Conservation (phyloP, 2,888 invertebrate species). For the Villa cingulata region DNA sequence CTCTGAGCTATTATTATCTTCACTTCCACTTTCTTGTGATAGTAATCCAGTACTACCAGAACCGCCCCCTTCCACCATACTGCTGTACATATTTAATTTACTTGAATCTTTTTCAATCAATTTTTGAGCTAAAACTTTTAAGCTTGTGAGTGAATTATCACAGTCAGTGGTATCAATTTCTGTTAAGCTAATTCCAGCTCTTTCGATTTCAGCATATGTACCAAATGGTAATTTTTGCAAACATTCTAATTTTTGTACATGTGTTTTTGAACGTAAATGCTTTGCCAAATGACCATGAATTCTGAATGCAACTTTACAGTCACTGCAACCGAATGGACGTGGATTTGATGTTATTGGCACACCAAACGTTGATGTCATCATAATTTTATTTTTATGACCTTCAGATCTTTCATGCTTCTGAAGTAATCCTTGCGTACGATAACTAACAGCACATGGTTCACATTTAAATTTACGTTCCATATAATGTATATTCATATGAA, state of each 20-base stretch:
- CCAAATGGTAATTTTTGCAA: slow-evolving; percentile 87
- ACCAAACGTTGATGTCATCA: slow-evolving; percentile 73
- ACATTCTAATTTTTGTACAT: slow-evolving; percentile 87
- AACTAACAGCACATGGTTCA: slow-evolving; percentile 82
- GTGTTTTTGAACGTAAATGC: slow-evolving; percentile 91
- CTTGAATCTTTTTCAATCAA: slow-evolving; percentile 69
- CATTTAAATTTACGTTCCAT: slow-evolving; percentile 86
- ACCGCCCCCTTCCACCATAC: slow-evolving; percentile 26
- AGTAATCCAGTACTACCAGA: neutral
- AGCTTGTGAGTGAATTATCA: slow-evolving; percentile 81
- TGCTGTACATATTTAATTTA: slow-evolving; percentile 46
- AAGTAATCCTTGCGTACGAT: slow-evolving; percentile 77
- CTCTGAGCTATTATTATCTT: slow-evolving; percentile 9
- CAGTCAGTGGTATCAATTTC: slow-evolving; percentile 95
- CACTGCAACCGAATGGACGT: slow-evolving; percentile 88
- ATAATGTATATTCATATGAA: slow-evolving; percentile 93
- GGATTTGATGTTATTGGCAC: slow-evolving; percentile 79
- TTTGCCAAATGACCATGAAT: slow-evolving; percentile 96
- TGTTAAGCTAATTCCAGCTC: slow-evolving; percentile 76
- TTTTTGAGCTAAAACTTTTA: slow-evolving; percentile 67
- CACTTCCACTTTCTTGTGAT: slow-evolving; percentile 12
- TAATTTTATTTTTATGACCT: slow-evolving; percentile 84
- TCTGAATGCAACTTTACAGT: slow-evolving; percentile 90
- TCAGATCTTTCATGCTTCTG: slow-evolving; percentile 89
- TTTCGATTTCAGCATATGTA: slow-evolving; percentile 85